Conservation (phyloP, 2,888 invertebrate genomes). For the Oasisia sp. region DNA sequence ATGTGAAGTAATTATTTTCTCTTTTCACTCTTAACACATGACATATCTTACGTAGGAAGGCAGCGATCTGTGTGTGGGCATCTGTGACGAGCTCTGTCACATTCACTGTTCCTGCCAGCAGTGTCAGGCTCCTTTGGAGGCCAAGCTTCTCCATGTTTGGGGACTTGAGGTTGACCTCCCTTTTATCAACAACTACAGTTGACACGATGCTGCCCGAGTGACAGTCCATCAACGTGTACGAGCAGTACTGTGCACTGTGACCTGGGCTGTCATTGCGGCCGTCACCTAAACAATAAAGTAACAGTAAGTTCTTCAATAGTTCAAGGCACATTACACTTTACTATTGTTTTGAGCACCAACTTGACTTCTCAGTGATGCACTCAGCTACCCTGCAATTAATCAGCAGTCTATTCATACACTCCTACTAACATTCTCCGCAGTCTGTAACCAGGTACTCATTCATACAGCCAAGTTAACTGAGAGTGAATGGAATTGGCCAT, state of each 20-base stretch:
- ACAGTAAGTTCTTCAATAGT: no score
- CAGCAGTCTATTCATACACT: no score
- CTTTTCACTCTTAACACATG: background rate
- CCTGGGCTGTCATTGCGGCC: background rate
- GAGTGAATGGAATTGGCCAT: no score
- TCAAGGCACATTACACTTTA: no score
- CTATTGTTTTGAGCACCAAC: no score
- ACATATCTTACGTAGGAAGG: background rate
- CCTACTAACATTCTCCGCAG: no score
- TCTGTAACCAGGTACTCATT: no score
- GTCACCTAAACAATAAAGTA: background rate
- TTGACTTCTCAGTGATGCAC: no score
- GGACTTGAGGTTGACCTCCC: background rate
- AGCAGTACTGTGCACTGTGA: background rate
- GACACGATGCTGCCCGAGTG: background rate
- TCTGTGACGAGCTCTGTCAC: background rate
- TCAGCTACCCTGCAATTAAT: no score
- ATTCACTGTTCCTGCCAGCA: background rate
- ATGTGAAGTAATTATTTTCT: background rate
- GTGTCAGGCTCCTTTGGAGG: background rate
- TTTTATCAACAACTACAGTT: background rate
- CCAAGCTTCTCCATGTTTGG: conserved; percentile 17
- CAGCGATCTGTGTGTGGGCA: background rate
- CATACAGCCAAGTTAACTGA: no score
- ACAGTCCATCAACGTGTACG: background rate